A percentile compares a stretch with the other conserved stretches of the same genome.
These are phyloP conservation scores for Calliopsis andreniformis DNA, from an alignment of 1,140 invertebrate genomes.

Conservation along the genomic window DNA sequence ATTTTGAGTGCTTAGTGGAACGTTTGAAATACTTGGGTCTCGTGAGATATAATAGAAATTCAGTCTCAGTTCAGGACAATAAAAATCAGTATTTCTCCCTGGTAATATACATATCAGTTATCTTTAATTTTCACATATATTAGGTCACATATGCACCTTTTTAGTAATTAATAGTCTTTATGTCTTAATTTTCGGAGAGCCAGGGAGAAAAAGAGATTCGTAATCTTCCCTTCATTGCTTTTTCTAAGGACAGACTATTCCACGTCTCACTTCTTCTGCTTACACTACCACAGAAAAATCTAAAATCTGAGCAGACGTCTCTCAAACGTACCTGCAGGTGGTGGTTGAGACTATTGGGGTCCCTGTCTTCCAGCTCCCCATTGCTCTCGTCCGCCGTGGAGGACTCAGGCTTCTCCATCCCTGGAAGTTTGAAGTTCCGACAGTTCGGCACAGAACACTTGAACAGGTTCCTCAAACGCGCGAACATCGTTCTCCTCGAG, in stretches of 20 bases:
- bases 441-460: slow-evolving; percentile 58
- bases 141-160: too few relatives aligned
- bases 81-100: too few relatives aligned
- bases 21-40: too few relatives aligned
- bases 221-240: background rate
- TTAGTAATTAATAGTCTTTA: too few relatives aligned
- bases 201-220: too few relatives aligned
- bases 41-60: too few relatives aligned
- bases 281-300: slow-evolving; percentile 37
- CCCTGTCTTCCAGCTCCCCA: slow-evolving; percentile 85
- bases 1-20: too few relatives aligned
- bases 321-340: slow-evolving; percentile 84
- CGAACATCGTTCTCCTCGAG: slow-evolving; percentile 52
- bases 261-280: background rate
- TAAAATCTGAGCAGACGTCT: too few relatives aligned
- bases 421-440: slow-evolving; percentile 70
- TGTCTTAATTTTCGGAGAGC: background rate
- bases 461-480: slow-evolving; percentile 62
- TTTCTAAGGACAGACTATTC: slow-evolving; percentile 9
- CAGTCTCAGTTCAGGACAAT: too few relatives aligned
- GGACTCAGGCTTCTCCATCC: slow-evolving; percentile 76
- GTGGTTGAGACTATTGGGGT: slow-evolving; percentile 86
- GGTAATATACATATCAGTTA: too few relatives aligned
- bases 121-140: too few relatives aligned
- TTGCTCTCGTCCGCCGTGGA: slow-evolving; percentile 77